These are phyloP conservation scores for Montipora cactus DNA, from an alignment of 64 coral and sea anemone genomes.

Conservation along the genomic window DNA sequence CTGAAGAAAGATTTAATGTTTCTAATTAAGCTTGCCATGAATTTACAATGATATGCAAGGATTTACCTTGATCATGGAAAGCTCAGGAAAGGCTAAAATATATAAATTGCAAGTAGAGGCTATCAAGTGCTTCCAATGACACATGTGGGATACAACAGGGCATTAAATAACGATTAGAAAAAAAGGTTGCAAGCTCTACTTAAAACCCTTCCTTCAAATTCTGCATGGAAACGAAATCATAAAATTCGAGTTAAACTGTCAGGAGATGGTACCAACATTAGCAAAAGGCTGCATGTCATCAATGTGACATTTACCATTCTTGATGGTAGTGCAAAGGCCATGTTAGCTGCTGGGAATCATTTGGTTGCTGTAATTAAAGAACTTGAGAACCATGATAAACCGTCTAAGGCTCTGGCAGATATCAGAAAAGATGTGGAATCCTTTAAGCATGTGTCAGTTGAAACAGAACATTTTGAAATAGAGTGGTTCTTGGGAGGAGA, in stretches of 20 bases:
- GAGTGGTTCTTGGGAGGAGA: conserved; percentile 11
- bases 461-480: background rate
- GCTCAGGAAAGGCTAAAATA: background rate
- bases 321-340: background rate
- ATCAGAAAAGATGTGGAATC: too few relatives aligned
- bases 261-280: background rate
- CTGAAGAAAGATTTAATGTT: conserved; percentile 30
- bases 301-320: conserved; percentile 8
- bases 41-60: background rate
- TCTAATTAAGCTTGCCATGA: conserved; percentile 23
- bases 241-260: background rate
- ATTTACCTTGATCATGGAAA: background rate
- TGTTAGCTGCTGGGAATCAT: conserved; percentile 9
- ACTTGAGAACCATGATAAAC: conserved; percentile 5
- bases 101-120: background rate
- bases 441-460: too few relatives aligned
- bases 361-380: background rate
- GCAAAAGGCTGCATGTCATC: background rate
- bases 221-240: background rate
- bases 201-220: background rate
- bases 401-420: background rate
- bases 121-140: background rate
- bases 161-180: background rate
- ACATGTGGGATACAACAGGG: background rate
- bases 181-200: background rate